phyloP scores from a whole-genome alignment of 2,113 vertebrate species.

The Rhynchomys soricoides region DNA sequence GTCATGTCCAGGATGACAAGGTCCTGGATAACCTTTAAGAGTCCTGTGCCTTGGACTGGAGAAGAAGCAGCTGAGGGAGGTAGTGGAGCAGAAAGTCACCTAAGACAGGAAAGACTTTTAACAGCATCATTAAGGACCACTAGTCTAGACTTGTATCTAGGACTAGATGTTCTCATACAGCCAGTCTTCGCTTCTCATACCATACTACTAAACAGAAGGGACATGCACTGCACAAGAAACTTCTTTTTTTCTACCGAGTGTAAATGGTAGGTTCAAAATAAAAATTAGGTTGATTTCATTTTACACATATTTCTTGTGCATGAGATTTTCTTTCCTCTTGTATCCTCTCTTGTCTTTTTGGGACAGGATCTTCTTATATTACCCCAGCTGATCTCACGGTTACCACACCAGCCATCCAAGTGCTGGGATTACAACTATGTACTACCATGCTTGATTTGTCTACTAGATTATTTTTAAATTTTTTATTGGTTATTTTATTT shows the following conservation, averaged over 20 bases:
- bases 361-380: not conserved
- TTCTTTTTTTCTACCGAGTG: not conserved
- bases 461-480: constrained; percentile 28
- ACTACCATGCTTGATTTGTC: not conserved
- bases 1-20: not conserved
- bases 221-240: not conserved
- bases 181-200: not conserved
- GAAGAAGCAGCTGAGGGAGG: not conserved
- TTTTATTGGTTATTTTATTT: no score
- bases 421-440: not conserved
- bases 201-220: not conserved
- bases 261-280: not conserved
- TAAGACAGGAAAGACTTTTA: not conserved
- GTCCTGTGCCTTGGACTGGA: not conserved
- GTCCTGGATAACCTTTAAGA: not conserved
- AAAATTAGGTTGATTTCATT: constrained; percentile 9
- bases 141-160: not conserved
- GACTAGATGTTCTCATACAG: not conserved
- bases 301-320: constrained; percentile 17
- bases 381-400: not conserved
- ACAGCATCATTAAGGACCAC: not conserved
- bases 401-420: not conserved
- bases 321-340: not conserved
- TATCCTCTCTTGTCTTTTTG: not conserved
- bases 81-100: not conserved